A percentile compares a stretch with the other conserved stretches of the same genome.
Conservation (phyloP, 2,113 vertebrate species). For the Phalacrocorax carbo region DNA sequence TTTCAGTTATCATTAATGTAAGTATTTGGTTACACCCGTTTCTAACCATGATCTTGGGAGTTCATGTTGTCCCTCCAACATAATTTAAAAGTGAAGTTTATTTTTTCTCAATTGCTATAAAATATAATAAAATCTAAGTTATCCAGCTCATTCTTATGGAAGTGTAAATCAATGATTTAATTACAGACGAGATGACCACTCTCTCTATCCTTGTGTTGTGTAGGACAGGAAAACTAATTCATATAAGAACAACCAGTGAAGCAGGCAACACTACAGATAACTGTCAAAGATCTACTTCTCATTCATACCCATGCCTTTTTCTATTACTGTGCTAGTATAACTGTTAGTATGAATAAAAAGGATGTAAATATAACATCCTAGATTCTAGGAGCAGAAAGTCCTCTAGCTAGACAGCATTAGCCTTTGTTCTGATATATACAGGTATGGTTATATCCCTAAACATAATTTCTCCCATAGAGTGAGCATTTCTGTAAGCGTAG, state of each 20-base stretch:
- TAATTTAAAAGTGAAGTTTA: neutral
- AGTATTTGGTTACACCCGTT: slow-evolving; percentile 68
- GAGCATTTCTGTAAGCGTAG: neutral
- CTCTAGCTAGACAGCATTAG: neutral
- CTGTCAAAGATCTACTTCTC: neutral
- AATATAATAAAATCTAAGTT: neutral
- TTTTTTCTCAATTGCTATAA: neutral
- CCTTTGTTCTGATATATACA: neutral
- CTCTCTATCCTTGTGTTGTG: neutral
- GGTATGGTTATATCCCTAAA: neutral
- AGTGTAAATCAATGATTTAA: neutral
- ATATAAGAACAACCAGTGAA: neutral
- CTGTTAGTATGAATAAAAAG: neutral
- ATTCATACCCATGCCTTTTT: neutral
- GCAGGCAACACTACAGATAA: neutral
- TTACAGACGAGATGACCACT: neutral
- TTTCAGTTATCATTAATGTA: slow-evolving; percentile 98
- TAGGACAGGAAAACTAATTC: neutral
- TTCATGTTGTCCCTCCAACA: neutral
- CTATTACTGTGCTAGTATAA: neutral
- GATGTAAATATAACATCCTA: neutral
- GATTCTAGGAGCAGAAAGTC: neutral
- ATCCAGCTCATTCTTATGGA: neutral
- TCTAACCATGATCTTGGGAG: neutral
- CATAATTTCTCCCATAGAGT: neutral